Base-by-base conservation (phyloP, 2,888 invertebrate genomes). In the Macropis europaea region DNA sequence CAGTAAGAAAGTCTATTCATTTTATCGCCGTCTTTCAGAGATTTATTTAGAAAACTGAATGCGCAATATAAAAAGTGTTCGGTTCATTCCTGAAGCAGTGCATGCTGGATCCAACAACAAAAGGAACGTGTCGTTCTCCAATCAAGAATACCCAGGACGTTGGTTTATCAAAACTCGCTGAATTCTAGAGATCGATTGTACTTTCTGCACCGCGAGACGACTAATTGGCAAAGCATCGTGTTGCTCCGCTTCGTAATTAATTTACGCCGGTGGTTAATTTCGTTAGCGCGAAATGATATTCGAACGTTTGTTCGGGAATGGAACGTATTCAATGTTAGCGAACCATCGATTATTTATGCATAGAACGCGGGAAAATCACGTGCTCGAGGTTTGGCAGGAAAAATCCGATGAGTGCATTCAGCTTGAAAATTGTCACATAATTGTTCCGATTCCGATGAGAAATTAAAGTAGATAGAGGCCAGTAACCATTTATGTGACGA, bases 141-240 rank as follows among this genome's bases (percentile, higher is more conserved):
- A 63, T 30, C 54, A 60, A 64, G 75, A 75, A 76, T 75, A 75
- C 57, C 75, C 59, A 74, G 56, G 75, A 66, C 62, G 62, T 50
- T 53, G 36, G 40, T 40, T 36, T 47, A 22, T 32, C 32, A 34
- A 60, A 60, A 56, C 48, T 32, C 34, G 26, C 50, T 36, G 38
- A 47, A 54, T 69, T 17, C 43, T 43, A 52, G 34, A 57, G 54
- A 56, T 57, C 66, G 68, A 66, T 64, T 19, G 40, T 32, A 43
- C 42, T 42, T 67, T 62, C 56, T 50, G 54, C 70, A 59, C 57
- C 34, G 45, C 47, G 52, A 54, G 70, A 52, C 60, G 40, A 50
- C 54, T 71, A 77, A 77, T 77, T 68, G 66, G 71, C 70, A 64
- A 52, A 52, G 67, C 54, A 56, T 47, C 38, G 19, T 24, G 42